Evolutionary conservation across 2,888 invertebrate species (phyloP).

Genomic region (Orthosia gothica): DNA sequence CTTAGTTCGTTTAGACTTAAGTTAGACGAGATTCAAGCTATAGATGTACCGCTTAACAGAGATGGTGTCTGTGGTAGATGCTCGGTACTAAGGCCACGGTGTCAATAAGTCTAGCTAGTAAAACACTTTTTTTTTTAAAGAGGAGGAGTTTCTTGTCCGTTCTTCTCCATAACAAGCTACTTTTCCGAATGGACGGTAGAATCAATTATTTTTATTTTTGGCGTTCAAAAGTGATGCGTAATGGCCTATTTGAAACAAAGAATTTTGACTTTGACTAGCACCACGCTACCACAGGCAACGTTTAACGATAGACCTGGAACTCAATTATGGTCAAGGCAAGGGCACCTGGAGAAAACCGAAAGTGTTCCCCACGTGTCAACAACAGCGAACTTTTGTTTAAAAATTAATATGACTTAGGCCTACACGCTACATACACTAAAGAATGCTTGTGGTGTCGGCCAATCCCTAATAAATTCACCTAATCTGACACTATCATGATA

Average conservation of each 20-base stretch:
- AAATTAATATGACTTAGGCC: background rate
- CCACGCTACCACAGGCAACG: background rate
- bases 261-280: too few species aligned
- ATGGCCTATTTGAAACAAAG: too few species aligned
- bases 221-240: too few species aligned
- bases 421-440: too few species aligned
- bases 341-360: background rate
- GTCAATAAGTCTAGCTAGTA: background rate
- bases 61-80: background rate
- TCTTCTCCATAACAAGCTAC: too few species aligned
- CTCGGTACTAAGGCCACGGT: background rate
- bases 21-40: background rate
- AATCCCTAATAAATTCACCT: background rate
- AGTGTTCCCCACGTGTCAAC: background rate
- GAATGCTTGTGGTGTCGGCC: background rate
- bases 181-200: too few species aligned
- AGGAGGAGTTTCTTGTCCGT: too few species aligned
- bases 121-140: background rate
- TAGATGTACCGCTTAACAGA: background rate
- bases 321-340: background rate
- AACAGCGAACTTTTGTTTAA: background rate
- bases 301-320: background rate
- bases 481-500: constrained; percentile 20
- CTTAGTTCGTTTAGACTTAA: background rate
- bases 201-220: too few species aligned